Percentiles rank a stretch among this genome's conserved stretches.
Evolutionary conservation across 2,888 invertebrate genomes (phyloP).

Genomic region (Calameuta idolon): DNA sequence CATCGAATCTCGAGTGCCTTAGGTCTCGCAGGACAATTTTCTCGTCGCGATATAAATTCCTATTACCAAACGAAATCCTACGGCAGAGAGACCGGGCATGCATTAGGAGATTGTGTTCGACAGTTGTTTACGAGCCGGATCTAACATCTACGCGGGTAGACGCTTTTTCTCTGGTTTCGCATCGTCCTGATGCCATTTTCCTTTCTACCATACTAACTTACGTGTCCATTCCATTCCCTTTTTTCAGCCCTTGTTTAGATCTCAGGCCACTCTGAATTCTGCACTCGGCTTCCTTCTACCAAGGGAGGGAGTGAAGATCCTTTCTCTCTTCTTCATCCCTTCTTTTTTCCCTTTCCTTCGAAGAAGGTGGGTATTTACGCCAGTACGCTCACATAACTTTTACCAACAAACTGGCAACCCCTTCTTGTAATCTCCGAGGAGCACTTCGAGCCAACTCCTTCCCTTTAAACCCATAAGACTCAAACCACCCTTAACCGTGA

Average conservation of each 20-base stretch:
- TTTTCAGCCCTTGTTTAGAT: conserved; percentile 15
- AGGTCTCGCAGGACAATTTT: conserved; percentile 1
- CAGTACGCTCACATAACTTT: conserved; percentile 55
- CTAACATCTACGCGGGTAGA: conserved; percentile 34
- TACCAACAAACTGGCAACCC: conserved; percentile 54
- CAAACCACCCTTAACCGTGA: neutral
- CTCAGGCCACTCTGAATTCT: conserved; percentile 23
- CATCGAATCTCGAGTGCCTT: neutral
- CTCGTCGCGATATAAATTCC: conserved; percentile 47
- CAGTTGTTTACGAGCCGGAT: conserved; percentile 63
- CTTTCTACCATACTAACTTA: conserved; percentile 31
- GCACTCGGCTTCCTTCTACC: conserved; percentile 24
- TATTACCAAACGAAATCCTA: conserved; percentile 50
- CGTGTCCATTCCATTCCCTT: conserved; percentile 34
- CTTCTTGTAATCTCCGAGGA: conserved; percentile 45
- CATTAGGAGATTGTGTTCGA: conserved; percentile 66
- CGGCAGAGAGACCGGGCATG: conserved; percentile 52
- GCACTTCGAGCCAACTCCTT: conserved; percentile 40
- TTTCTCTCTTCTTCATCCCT: conserved; percentile 9
- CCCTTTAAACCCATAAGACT: conserved; percentile 16
- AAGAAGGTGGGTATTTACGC: conserved; percentile 53
- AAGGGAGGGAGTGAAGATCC: too few species aligned
- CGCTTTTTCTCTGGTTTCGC: conserved; percentile 22
- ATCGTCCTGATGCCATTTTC: conserved; percentile 34
- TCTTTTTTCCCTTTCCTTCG: neutral